phyloP scores from a whole-genome alignment of 2,797 vertebrate species.

The Neosilurus mollespiculum region DNA sequence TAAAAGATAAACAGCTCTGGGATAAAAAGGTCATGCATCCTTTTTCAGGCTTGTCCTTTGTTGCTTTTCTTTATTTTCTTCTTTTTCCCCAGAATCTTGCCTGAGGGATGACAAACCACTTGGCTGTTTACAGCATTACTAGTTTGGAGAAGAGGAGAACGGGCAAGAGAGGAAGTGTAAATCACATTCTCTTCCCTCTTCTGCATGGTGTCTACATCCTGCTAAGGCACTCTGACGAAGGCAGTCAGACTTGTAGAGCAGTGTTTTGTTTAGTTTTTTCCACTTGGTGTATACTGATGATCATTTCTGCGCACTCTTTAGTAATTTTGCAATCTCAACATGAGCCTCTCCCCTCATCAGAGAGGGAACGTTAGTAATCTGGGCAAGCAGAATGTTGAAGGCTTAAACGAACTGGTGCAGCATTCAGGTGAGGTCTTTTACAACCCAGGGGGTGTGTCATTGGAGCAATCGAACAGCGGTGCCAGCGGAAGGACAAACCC shows the following conservation, averaged over 20 bases:
- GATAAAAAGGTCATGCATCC: neutral
- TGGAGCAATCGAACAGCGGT: conserved; percentile 67
- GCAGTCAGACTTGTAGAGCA: conserved; percentile 26
- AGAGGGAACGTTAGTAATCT: conserved; percentile 83
- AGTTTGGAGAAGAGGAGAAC: conserved; percentile 33
- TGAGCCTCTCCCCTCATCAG: conserved; percentile 91
- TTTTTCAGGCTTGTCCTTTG: neutral
- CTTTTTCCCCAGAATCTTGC: conserved; percentile 18
- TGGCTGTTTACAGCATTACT: conserved; percentile 39
- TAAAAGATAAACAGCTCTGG: neutral
- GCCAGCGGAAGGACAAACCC: conserved; percentile 56
- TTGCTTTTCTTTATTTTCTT: neutral
- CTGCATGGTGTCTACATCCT: neutral
- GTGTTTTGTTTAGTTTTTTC: neutral
- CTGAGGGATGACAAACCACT: conserved; percentile 49
- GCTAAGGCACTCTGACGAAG: conserved; percentile 13
- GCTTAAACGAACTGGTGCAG: conserved; percentile 82
- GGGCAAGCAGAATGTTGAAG: conserved; percentile 77
- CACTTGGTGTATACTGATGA: conserved; percentile 18
- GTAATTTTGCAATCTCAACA: conserved; percentile 65
- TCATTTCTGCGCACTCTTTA: conserved; percentile 21
- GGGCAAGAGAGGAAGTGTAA: conserved; percentile 35
- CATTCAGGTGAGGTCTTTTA: conserved; percentile 85
- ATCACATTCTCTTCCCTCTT: conserved; percentile 39
- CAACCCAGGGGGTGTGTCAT: conserved; percentile 69